Evolutionary conservation across 2,888 invertebrate species (phyloP), one percentile per base, ranked within the genome.

Genomic region (Nematopogon swammerdamellus): DNA sequence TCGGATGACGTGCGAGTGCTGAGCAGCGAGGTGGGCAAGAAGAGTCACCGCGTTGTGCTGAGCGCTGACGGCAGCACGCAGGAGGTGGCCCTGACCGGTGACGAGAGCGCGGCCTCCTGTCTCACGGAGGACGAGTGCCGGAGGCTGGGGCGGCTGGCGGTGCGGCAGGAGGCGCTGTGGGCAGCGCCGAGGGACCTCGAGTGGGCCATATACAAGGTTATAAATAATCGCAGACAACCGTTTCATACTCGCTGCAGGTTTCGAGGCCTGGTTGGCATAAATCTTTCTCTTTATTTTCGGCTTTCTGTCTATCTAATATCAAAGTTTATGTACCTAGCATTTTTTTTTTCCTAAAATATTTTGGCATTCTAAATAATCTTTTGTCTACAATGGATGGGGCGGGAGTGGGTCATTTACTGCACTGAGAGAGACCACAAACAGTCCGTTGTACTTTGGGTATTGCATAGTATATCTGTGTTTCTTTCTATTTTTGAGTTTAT

Each of bases 161-260:
- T 85, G 1, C 57, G 71, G 17, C 72, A 92, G 53, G 91, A 93
- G 63, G 67, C 77, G 44, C 62, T 82, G 17, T 91, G 88, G 73
- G 88, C 87, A 1, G 80, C 82, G 2, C 83, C 87, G 0, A 79
- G 90, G 55, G 92, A 93, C 61, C 85, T 94, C 49, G 93, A 94
- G 68, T 94, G 92, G 89, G 91, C 91, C 10, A 66, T 89, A 44
- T 67, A 64, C 52, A 70, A 83, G 60, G 86, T 85, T 17, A 18
- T 3, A 44, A 44, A 44, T 44, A 44, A 44, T 16, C 44, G 44
- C 14, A 43, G 44, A 18, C 18, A 14, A 17, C 44, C n/a, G 11
- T 44, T 8, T 44, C 11, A 8, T 44, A 44, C 17, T 44, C 17
- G 8, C n/a, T 16, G 17, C n/a, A n/a, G n/a, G n/a, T n/a, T n/a